Conservation (phyloP, 1,140 invertebrate genomes). For the Sycophila sp. region DNA sequence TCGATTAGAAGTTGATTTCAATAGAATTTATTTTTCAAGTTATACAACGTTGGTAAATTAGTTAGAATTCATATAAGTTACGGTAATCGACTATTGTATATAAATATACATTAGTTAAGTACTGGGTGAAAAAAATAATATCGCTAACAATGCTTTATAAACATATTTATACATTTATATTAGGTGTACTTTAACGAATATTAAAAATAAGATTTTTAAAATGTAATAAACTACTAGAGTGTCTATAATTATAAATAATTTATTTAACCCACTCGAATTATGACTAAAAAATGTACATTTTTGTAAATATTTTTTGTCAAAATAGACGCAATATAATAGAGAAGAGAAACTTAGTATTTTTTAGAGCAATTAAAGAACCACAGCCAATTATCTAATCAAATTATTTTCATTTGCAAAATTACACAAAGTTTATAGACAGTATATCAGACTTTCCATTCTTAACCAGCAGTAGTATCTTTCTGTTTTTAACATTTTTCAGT, state of each 20-base stretch:
- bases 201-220: not conserved
- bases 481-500: not conserved
- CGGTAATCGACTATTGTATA: not conserved
- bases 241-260: conserved; percentile 19
- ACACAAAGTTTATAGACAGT: not conserved
- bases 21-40: conserved; percentile 20
- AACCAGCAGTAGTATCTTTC: not conserved
- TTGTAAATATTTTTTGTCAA: not conserved
- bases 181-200: not conserved
- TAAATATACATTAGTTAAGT: conserved; percentile 16
- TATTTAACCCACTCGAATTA: not conserved
- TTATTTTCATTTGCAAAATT: not conserved
- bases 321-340: not conserved
- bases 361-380: not conserved
- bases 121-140: not conserved
- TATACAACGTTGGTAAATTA: not conserved
- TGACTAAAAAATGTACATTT: conserved; percentile 21
- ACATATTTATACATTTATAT: conserved; percentile 5
- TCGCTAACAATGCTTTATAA: not conserved
- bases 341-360: too few relatives aligned
- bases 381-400: not conserved
- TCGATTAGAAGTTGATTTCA: not conserved
- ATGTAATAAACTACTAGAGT: not conserved
- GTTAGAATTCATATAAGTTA: not conserved
- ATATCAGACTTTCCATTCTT: not conserved